phyloP scores from a whole-genome alignment of 2,888 invertebrate species.

The Chrysodeixis includens region DNA sequence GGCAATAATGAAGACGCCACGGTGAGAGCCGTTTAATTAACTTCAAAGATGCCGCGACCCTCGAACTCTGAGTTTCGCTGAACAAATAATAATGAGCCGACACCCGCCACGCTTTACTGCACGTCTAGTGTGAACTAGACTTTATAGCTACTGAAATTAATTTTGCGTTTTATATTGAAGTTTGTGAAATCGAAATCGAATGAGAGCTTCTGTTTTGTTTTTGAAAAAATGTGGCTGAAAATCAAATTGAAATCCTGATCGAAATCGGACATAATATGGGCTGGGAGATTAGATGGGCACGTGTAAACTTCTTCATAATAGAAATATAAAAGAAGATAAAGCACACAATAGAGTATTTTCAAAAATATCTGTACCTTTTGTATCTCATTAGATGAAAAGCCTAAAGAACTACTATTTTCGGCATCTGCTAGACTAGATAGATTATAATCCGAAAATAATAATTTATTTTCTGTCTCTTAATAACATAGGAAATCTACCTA shows the following conservation, averaged over 20 bases:
- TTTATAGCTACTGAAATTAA: conserved; percentile 48
- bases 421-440: too few relatives aligned
- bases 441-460: too few relatives aligned
- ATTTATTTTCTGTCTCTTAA: too few relatives aligned
- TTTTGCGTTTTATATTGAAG: conserved; percentile 26
- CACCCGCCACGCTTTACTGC: conserved; percentile 50
- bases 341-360: too few relatives aligned
- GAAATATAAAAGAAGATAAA: too few relatives aligned
- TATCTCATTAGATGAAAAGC: not conserved
- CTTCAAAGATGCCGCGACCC: conserved; percentile 76
- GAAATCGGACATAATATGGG: too few relatives aligned
- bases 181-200: not conserved
- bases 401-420: too few relatives aligned
- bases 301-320: too few relatives aligned
- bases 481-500: not conserved
- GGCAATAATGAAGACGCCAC: conserved; percentile 80
- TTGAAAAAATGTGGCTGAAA: not conserved
- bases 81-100: conserved; percentile 78
- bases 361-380: too few relatives aligned
- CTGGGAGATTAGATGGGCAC: too few relatives aligned
- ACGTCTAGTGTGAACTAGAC: conserved; percentile 50
- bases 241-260: too few relatives aligned
- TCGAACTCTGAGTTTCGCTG: conserved; percentile 70
- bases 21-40: conserved; percentile 82
- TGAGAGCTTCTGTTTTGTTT: not conserved